Evolutionary conservation across 2,797 vertebrate species (phyloP), one percentile per base, ranked within the genome.

Genomic region (Lates japonicus): DNA sequence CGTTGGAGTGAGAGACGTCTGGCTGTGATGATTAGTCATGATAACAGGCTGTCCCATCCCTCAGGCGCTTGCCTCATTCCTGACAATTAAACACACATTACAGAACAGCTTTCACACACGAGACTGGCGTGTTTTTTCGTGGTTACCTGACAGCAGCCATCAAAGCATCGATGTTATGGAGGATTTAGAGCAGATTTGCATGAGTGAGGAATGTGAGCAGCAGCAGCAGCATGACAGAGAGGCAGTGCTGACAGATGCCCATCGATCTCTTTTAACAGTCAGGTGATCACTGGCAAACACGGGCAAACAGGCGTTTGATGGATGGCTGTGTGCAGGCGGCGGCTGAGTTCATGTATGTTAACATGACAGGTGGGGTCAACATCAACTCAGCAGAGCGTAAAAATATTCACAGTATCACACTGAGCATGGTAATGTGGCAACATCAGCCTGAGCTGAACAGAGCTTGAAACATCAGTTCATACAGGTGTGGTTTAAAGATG

Each of bases 161-260:
- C 59, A 85, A 81, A 52, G 72, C 62, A 5, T 69, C 41, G 16
- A 59, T 13, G 59, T 74, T 66, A 31, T 6, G 37, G 42, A 48
- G 52, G 76, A 75, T 60, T 83, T 71, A 78, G 48, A 81, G 70
- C 55, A 41, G 65, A 67, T 64, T 77, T 22, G 11, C 42, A 0
- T 3, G 59, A 61, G 82, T 2, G 59, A 61, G 82, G 80, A 84
- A 82, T 81, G 74, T 76, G 81, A 74, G 74, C 39, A 25, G 64
- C 72, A 71, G 87, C 62, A 48, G 58, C 48, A 29, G 13, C 13
- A 16, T 35, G 64, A 61, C 71, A 59, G 65, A 31, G 46, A 42
- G 12, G 13, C 37, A 37, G 11, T 10, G 57, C 80, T 70, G 81
- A 76, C 68, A 60, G 75, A 77, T 3, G 29, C 54, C 57, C 63